Percentiles rank a stretch among this genome's conserved stretches.
Evolutionary conservation across 2,888 invertebrate genomes (phyloP).

Genomic region (Hololepta plana): DNA sequence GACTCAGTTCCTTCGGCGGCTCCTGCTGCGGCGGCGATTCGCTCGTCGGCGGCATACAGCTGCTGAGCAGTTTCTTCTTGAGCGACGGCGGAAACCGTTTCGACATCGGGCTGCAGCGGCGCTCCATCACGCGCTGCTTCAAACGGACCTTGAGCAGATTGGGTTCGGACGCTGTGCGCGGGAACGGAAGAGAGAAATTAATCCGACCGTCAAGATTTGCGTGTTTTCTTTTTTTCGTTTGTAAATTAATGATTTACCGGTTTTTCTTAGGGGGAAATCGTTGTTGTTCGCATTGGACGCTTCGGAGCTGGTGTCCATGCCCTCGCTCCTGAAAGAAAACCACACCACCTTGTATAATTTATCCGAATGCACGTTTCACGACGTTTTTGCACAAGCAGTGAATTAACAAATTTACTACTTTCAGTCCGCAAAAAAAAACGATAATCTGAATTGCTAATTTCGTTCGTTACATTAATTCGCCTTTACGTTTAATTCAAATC

Average conservation of each 20-base stretch:
- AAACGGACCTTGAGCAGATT: constrained; percentile 87
- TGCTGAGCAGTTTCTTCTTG: constrained; percentile 47
- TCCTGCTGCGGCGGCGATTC: constrained; percentile 36
- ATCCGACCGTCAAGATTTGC: neutral
- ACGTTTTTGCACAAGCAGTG: too few relatives aligned
- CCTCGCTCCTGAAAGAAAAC: constrained; percentile 26
- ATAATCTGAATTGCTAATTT: too few relatives aligned
- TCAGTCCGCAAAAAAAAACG: too few relatives aligned
- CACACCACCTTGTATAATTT: too few relatives aligned
- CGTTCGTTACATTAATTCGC: too few relatives aligned
- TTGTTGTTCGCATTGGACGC: constrained; percentile 23
- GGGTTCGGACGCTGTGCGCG: constrained; percentile 78
- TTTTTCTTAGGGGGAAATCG: constrained; percentile 88
- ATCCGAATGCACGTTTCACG: too few relatives aligned
- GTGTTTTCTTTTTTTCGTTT: constrained; percentile 1
- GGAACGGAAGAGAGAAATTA: constrained; percentile 1
- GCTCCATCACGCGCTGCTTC: constrained; percentile 89
- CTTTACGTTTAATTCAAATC: too few relatives aligned
- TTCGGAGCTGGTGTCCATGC: constrained; percentile 35
- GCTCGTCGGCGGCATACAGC: constrained; percentile 41
- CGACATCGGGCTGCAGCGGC: constrained; percentile 81
- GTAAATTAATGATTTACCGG: constrained; percentile 43
- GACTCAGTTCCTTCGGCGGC: constrained; percentile 35
- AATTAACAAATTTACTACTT: too few relatives aligned
- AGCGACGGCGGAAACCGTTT: constrained; percentile 59